Evolutionary conservation across 2,888 invertebrate genomes (phyloP).

Genomic region (Acrobasis consociella): DNA sequence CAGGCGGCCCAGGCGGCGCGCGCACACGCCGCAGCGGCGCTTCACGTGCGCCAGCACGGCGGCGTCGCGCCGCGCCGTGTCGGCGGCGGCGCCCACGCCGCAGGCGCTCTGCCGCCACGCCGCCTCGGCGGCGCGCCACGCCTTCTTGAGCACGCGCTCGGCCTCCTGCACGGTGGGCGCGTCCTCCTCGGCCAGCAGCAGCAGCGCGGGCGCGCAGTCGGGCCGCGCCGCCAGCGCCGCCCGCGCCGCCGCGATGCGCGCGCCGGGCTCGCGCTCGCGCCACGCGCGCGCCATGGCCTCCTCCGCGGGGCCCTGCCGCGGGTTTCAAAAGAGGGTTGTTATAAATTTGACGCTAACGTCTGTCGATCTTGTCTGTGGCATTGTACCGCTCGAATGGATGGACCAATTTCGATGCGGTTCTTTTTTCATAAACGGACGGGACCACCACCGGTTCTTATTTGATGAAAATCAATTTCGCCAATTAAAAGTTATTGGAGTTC

Average conservation of each 20-base stretch:
- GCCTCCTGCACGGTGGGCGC: slow-evolving; percentile 94
- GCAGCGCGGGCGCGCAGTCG: slow-evolving; percentile 97
- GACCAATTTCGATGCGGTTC: too few relatives aligned
- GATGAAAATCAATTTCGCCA: too few relatives aligned
- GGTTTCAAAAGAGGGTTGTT: too few relatives aligned
- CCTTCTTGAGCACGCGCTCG: slow-evolving; percentile 78
- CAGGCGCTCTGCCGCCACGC: slow-evolving; percentile 88
- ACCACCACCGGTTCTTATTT: too few relatives aligned
- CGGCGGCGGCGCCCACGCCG: slow-evolving; percentile 89
- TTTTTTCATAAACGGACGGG: too few relatives aligned
- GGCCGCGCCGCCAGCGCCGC: slow-evolving; percentile 93
- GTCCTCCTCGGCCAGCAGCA: slow-evolving; percentile 98
- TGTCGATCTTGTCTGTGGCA: too few relatives aligned
- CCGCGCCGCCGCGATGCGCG: slow-evolving; percentile 92
- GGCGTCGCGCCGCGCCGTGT: slow-evolving; percentile 94
- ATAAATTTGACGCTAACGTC: too few relatives aligned
- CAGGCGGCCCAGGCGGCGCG: slow-evolving; percentile 94
- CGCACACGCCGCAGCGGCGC: slow-evolving; percentile 98
- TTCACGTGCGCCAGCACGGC: slow-evolving; percentile 97
- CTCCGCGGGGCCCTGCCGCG: slow-evolving; percentile 47
- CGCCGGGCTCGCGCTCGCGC: slow-evolving; percentile 96
- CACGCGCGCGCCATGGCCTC: slow-evolving; percentile 95
- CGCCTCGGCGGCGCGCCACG: slow-evolving; percentile 92
- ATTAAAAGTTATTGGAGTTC: too few relatives aligned
- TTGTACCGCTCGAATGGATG: too few relatives aligned